Percentiles rank a stretch among this genome's conserved stretches.
Conservation (phyloP, 2,888 invertebrate species). For the Hanleya hanleyi region DNA sequence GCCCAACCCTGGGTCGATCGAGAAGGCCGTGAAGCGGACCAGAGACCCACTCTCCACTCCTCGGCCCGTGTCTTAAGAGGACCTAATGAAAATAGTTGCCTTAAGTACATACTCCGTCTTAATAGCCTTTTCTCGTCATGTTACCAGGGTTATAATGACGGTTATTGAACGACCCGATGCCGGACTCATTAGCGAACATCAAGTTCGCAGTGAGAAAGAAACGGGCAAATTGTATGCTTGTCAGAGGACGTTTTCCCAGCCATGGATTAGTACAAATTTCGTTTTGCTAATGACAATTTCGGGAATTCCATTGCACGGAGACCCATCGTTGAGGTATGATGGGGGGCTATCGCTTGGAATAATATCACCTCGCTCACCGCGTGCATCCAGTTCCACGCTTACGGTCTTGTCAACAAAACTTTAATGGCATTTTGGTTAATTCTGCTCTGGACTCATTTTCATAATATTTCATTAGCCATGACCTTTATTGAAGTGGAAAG, state of each 20-base stretch:
- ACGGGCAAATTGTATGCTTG: not conserved
- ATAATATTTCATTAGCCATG: not conserved
- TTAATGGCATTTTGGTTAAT: not conserved
- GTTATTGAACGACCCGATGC: not conserved
- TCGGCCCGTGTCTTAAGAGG: too few species aligned
- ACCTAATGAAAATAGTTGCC: not conserved
- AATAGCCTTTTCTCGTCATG: not conserved
- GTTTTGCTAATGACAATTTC: not conserved
- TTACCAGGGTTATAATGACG: not conserved
- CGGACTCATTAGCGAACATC: not conserved
- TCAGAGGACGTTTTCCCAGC: not conserved
- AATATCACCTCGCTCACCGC: too few species aligned
- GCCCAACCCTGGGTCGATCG: too few species aligned
- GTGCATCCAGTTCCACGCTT: too few species aligned
- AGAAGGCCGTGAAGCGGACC: too few species aligned
- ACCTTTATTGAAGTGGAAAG: not conserved
- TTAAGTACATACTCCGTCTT: not conserved
- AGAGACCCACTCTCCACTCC: too few species aligned
- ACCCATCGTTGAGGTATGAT: too few species aligned
- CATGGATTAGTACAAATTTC: not conserved
- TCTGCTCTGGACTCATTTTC: not conserved
- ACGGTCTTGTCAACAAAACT: not conserved
- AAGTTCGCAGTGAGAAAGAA: not conserved
- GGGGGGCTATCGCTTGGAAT: too few species aligned
- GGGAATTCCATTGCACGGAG: too few species aligned